Evolutionary conservation across 2,888 invertebrate genomes (phyloP), one percentile per base, ranked within the genome.

Genomic region (Drosophila longiperda): DNA sequence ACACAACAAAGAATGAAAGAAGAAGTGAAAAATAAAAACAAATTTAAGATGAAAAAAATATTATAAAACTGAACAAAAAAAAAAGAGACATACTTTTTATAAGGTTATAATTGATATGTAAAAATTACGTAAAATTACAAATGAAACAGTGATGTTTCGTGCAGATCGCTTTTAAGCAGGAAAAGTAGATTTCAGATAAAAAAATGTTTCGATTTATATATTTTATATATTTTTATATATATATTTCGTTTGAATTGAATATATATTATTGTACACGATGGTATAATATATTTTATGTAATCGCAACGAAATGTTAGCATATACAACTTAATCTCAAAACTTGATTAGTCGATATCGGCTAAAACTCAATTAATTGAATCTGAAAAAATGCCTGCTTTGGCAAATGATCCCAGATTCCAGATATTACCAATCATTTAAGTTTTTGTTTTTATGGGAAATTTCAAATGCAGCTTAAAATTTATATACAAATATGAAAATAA

Each of bases 11-110:
- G 57, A 40, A 34, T 26, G 48, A 48, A 52, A 38, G 40, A 48
- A n/a, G 36, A 55, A 26, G 54, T 23, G 54, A 26, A 36, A 50
- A 17, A 49, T 57, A 36, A 60, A 6, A 26, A 34, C 72, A 38
- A 26, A 26, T 26, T 3, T 33, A 33, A 57, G 50, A 33, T 32
- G 64, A 48, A 33, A 42, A 52, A 40, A 42, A 54, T 12, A 26
- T 38, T 26, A 26, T 55, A 29, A n/a, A 29, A 40, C n/a, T 8
- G 12, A 29, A 53, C 17, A 15, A 17, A 33, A 36, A 5, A 17
- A 5, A 29, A 29, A 29, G 17, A 26, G 49, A 9, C 17, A 29
- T 17, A 49, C 9, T 26, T 26, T 9, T 17, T 45, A 23, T 23
- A 15, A 4, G 23, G 8, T 29, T 6, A 9, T 8, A 26, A 9